Base-by-base conservation (phyloP, 2,888 invertebrate genomes). In the Chesias legatella region DNA sequence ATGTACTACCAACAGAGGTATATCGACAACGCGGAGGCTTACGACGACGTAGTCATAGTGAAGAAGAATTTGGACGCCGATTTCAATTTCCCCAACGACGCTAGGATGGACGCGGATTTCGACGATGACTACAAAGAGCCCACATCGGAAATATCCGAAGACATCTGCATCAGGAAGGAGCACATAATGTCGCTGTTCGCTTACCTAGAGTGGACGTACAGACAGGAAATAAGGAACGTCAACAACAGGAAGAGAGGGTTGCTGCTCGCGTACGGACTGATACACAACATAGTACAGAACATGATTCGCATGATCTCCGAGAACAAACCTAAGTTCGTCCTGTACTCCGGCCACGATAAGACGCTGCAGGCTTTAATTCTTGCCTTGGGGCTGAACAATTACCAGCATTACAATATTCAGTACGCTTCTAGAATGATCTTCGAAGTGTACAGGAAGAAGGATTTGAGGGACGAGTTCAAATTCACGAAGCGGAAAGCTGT, bases 281-380 rank as follows among this genome's bases (percentile, higher is more conserved):
- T 97, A 30, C 90, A 94, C 11, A 94, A 95, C 63, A 93, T 97
- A 32, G 95, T 86, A 0, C 92, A 93, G 26, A 93, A 94, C 65
- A 93, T 96, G 91, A 86, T 95, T 6, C 90, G 93, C 56, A 94
- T 95, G 89, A 93, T 95, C 53, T 93, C 94, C 0, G 94, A 94
- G 31, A 91, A 91, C 43, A 91, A 91, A 43, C 93, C 93, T 0
- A 93, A 93, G 60, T 90, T 96, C 40, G 92, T 95, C 0, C 63
- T 96, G 0, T 96, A 95, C 68, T 97, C 98, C 0, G 98, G 97
- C 0, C 98, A 98, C 62, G 98, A 98, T 74, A 94, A 95, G 63
- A 98, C 98, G 0, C 67, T 98, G 23, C 94, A 96, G 61, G 95
- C 96, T 51, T 78, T 98, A 23, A 91, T 95, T 1, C 89, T 94